These are phyloP conservation scores for Melieria omissa DNA, from an alignment of 2,888 invertebrate genomes.

Conservation along the genomic window DNA sequence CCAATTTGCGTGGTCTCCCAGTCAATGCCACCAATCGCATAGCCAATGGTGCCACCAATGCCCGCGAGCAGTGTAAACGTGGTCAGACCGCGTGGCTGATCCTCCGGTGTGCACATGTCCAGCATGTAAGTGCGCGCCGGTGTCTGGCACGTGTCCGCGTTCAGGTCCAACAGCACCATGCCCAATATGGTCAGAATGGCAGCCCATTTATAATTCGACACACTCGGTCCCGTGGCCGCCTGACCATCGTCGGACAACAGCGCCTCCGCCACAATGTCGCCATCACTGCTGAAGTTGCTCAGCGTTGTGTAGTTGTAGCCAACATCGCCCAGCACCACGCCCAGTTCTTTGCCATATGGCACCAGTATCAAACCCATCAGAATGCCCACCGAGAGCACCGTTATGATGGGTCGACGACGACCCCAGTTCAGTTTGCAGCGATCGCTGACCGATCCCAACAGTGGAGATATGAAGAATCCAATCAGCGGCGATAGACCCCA, in stretches of 20 bases:
- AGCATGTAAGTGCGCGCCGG: constrained; percentile 73
- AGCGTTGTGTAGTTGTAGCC: constrained; percentile 47
- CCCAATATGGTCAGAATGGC: constrained; percentile 72
- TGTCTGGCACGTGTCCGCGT: constrained; percentile 75
- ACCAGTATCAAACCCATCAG: constrained; percentile 71
- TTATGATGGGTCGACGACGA: constrained; percentile 72
- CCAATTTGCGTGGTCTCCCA: constrained; percentile 70
- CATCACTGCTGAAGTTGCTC: constrained; percentile 39
- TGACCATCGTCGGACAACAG: constrained; percentile 9
- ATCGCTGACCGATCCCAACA: constrained; percentile 72
- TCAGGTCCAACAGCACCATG: constrained; percentile 73
- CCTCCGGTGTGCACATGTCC: constrained; percentile 73
- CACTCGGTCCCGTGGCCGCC: constrained; percentile 31
- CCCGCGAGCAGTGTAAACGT: constrained; percentile 75
- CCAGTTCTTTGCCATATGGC: constrained; percentile 72
- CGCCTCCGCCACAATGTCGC: constrained; percentile 51
- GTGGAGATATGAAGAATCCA: constrained; percentile 65
- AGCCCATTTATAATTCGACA: constrained; percentile 62
- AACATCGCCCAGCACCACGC: constrained; percentile 67
- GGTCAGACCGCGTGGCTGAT: constrained; percentile 72
- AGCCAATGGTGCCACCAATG: constrained; percentile 73
- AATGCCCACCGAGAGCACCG: constrained; percentile 71
- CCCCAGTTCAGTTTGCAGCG: constrained; percentile 70
- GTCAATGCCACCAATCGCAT: constrained; percentile 71
- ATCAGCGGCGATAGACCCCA: constrained; percentile 67